phyloP scores from a whole-genome alignment of 2,113 vertebrate species.

The Lethenteron camtschaticum region DNA sequence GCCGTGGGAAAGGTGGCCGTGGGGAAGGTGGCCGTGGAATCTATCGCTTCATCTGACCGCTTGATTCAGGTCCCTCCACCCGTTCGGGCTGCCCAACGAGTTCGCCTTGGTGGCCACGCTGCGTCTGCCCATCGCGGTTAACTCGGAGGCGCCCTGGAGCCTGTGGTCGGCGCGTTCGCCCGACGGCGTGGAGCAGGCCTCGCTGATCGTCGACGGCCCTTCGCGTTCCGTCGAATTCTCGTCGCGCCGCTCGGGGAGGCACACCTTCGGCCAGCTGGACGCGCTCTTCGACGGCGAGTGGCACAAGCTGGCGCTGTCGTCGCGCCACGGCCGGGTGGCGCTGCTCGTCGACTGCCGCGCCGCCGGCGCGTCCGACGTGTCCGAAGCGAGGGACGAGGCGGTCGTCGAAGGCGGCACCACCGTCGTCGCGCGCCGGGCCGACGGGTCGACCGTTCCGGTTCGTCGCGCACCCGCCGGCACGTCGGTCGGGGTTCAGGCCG shows the following conservation, averaged over 20 bases:
- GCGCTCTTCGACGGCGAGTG: conserved; percentile 2
- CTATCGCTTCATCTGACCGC: not conserved
- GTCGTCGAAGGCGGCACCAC: no score
- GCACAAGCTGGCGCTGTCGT: conserved; percentile 6
- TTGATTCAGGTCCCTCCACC: not conserved
- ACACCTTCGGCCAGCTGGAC: conserved; percentile 1
- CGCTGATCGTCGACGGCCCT: not conserved
- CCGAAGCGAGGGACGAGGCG: no score
- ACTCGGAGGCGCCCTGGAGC: conserved; percentile 3
- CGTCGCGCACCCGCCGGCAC: no score
- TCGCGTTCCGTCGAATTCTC: not conserved
- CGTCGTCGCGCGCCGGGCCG: no score
- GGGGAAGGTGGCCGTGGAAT: no score
- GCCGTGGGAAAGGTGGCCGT: no score
- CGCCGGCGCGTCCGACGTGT: not conserved
- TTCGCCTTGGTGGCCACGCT: conserved; percentile 1
- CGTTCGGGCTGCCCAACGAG: conserved; percentile 1
- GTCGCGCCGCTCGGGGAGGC: not conserved
- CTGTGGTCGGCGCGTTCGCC: not conserved
- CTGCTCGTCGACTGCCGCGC: not conserved
- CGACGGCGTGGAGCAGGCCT: not conserved
- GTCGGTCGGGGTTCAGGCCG: no score
- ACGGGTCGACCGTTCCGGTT: no score
- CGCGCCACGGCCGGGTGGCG: not conserved
- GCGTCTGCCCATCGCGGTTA: not conserved